Evolutionary conservation across 2,797 vertebrate genomes (phyloP), one percentile per base, ranked within the genome.

Genomic region (Gymnoscopelus microlampas): DNA sequence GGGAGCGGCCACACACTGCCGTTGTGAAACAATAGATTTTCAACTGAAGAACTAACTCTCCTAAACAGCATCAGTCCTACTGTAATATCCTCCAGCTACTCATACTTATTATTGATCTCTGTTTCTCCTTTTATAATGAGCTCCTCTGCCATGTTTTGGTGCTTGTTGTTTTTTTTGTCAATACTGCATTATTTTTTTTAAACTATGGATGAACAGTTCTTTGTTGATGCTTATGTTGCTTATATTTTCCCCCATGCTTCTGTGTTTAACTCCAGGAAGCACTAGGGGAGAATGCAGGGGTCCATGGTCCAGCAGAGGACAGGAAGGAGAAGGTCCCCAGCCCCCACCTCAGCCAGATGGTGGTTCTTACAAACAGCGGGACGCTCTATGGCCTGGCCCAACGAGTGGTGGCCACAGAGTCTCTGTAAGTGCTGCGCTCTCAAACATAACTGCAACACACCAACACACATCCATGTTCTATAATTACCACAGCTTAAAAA

Each of bases 371-470:
- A 0, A 93, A 95, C 78, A 93, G 94, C 29, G 94, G 90, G 55
- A 95, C 92, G 0, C 93, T 99, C 0, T 99, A 97, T 1, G 98
- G 98, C 4, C 92, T 99, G 70, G 94, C 96, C 3, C 96, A 99
- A 87, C 95, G 98, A 78, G 97, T 99, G 72, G 96, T 99, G 64
- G 98, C 97, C 77, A 99, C 98, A 0, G 98, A 99, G 90, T 99
- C 97, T 66, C 92, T 99, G 98, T 99, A 92, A 94, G 97, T 93
- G 73, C 12, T 9, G 3, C 7, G 5, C 32, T 35, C 39, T 10
- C 39, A 44, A 44, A 44, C 26, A 19, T 19, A 19, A 19, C 19
- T 19, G 19, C 19, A 29, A 29, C 2, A 2, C 26, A 29, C 2
- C 26, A 29, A 19, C 26, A 29, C 1, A 29, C 26, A 2, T 29